Conservation (phyloP, 2,888 invertebrate genomes). For the Chrysotoxum bicinctum region DNA sequence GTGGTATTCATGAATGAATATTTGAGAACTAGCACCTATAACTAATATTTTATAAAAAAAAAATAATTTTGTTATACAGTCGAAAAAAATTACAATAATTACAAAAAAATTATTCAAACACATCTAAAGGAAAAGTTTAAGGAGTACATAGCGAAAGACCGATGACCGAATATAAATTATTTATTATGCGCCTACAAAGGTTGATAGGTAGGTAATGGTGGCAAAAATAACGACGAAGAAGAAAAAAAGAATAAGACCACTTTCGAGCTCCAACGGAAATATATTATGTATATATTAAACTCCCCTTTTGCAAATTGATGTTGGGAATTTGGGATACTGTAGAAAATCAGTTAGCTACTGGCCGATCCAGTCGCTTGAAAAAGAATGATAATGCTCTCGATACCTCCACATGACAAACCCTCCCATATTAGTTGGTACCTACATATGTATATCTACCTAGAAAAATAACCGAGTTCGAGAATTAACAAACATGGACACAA, state of each 20-base stretch:
- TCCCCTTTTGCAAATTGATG: conserved; percentile 39
- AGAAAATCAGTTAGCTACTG: conserved; percentile 59
- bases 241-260: conserved; percentile 25
- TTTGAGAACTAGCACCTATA: too few species aligned
- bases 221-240: conserved; percentile 24
- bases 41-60: too few species aligned
- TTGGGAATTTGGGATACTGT: conserved; percentile 33
- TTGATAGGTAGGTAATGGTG: background rate
- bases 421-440: background rate
- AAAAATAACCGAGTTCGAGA: conserved; percentile 38
- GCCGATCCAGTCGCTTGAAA: conserved; percentile 32
- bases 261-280: conserved; percentile 49
- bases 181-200: conserved; percentile 47
- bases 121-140: background rate
- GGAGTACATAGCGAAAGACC: conserved; percentile 3
- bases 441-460: conserved; percentile 25
- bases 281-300: conserved; percentile 59
- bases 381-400: conserved; percentile 52
- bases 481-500: conserved; percentile 66
- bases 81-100: too few species aligned
- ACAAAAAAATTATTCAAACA: background rate
- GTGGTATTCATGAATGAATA: too few species aligned
- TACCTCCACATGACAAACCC: conserved; percentile 12
- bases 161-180: conserved; percentile 47
- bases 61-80: too few species aligned